Conservation (phyloP, 1,140 invertebrate genomes). For the Drosophila nannoptera region DNA sequence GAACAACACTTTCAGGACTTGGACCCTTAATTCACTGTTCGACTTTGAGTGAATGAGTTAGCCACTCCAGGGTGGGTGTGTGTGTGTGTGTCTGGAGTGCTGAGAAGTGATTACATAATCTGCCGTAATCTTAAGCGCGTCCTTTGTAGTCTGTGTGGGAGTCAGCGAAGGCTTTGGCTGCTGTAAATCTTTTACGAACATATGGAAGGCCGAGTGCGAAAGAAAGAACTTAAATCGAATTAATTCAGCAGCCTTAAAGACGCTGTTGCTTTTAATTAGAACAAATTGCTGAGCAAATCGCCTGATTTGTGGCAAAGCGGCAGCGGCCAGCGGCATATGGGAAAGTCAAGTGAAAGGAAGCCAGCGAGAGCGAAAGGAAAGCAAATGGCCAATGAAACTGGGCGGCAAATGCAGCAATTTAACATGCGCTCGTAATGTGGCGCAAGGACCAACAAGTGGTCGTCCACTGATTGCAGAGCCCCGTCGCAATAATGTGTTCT, state of each 20-base stretch:
- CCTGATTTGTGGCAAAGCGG: slow-evolving; percentile 1
- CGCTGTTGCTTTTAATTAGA: not conserved
- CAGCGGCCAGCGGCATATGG: not conserved
- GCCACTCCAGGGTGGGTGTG: no score
- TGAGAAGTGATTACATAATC: no score
- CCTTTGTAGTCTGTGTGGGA: no score
- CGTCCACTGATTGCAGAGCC: not conserved
- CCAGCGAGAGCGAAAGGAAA: not conserved
- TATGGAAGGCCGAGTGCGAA: no score
- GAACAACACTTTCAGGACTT: no score
- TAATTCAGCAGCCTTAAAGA: not conserved
- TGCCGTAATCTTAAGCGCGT: no score
- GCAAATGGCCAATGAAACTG: not conserved
- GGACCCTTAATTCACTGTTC: no score
- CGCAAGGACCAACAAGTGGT: slow-evolving; percentile 37
- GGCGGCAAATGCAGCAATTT: slow-evolving; percentile 6
- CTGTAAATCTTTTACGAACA: no score
- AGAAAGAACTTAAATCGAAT: not conserved
- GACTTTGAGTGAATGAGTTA: no score
- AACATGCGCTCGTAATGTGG: slow-evolving; percentile 10
- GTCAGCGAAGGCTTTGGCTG: no score
- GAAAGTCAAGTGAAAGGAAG: not conserved
- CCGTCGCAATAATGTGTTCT: no score
- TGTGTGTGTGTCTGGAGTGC: no score
- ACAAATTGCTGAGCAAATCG: not conserved